Evolutionary conservation across 2,113 vertebrate genomes (phyloP).

Genomic region (Casuarius casuarius): DNA sequence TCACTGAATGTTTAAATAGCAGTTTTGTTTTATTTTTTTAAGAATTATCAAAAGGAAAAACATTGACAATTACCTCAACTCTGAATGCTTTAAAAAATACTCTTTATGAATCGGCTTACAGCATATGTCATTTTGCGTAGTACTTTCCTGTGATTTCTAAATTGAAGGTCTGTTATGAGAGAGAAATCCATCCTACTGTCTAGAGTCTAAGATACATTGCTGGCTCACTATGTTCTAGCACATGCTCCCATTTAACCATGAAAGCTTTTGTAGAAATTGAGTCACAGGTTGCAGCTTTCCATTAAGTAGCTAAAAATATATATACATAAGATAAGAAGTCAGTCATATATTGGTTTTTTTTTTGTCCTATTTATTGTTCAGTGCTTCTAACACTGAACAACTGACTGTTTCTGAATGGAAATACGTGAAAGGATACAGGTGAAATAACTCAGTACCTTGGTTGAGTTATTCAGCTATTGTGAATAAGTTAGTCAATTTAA

Average conservation of each 20-base stretch:
- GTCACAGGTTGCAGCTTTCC: background rate
- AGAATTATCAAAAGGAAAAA: background rate
- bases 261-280: background rate
- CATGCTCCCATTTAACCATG: rapidly evolving
- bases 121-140: background rate
- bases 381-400: background rate
- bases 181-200: background rate
- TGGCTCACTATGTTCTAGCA: background rate
- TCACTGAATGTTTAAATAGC: background rate
- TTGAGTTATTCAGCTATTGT: background rate
- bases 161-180: background rate
- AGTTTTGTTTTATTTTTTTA: background rate
- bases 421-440: background rate
- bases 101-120: background rate
- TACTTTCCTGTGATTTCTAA: background rate
- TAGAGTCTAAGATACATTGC: too few relatives aligned
- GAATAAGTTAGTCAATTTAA: background rate
- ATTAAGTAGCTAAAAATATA: background rate
- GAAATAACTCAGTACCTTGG: background rate
- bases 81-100: background rate
- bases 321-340: rapidly evolving
- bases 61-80: background rate
- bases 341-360: background rate
- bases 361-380: background rate
- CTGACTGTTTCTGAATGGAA: background rate